These are phyloP conservation scores for Gymnogyps californianus DNA, from an alignment of 2,113 vertebrate species.

Conservation along the genomic window DNA sequence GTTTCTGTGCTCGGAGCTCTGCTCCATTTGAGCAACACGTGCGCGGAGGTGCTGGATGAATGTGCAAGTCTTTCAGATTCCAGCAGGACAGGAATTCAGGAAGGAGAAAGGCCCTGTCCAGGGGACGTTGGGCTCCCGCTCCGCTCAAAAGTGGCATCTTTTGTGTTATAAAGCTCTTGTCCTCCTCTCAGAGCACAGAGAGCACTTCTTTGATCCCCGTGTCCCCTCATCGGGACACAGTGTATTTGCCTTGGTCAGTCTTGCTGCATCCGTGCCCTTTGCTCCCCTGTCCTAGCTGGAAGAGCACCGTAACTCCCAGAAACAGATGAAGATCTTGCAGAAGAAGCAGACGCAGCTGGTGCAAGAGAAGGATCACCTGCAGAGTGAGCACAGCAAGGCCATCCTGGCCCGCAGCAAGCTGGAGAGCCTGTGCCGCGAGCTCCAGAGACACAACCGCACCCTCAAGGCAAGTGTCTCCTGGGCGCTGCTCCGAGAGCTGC, in stretches of 20 bases:
- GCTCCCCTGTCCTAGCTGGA: slow-evolving; percentile 78
- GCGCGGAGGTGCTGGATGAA: not conserved
- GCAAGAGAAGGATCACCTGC: slow-evolving; percentile 94
- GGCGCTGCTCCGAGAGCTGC: not conserved
- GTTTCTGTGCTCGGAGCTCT: not conserved
- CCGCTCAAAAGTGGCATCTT: not conserved
- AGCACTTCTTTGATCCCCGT: fast-evolving
- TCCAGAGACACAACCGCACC: slow-evolving; percentile 95
- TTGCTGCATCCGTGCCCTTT: not conserved
- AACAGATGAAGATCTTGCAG: slow-evolving; percentile 92
- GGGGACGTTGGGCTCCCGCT: not conserved
- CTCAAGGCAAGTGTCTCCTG: slow-evolving; percentile 81
- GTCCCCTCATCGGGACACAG: fast-evolving
- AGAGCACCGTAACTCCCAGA: slow-evolving; percentile 92
- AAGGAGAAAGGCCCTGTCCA: not conserved
- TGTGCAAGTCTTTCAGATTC: fast-evolving
- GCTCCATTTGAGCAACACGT: fast-evolving
- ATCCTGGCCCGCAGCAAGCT: slow-evolving; percentile 95
- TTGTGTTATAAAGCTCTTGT: not conserved
- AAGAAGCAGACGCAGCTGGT: slow-evolving; percentile 95
- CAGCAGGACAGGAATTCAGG: not conserved
- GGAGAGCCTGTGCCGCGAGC: slow-evolving; percentile 93
- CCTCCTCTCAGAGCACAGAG: not conserved
- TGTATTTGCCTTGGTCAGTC: not conserved
- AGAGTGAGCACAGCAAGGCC: slow-evolving; percentile 95